A percentile compares a stretch with the other conserved stretches of the same genome.
Evolutionary conservation across 30 jellyfish, hydroid and myxozoan species (phyloP).

Genomic region (Rhopilema esculentum): DNA sequence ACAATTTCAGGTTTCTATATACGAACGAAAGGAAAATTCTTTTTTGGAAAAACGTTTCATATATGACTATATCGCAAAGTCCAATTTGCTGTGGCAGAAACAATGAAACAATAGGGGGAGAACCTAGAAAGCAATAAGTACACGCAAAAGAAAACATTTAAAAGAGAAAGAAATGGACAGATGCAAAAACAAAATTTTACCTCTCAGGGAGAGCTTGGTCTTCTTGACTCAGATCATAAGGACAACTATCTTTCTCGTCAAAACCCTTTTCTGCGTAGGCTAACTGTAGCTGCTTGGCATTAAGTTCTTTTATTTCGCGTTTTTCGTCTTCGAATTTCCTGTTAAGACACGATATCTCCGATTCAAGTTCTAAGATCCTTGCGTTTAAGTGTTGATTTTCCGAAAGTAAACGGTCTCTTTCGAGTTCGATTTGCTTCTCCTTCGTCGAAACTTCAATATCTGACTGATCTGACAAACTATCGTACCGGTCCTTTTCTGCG

Average conservation of each 20-base stretch:
- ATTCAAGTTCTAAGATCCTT: conserved; percentile 50
- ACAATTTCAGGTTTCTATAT: too few relatives aligned
- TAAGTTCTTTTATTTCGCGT: background rate
- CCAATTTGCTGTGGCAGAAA: too few relatives aligned
- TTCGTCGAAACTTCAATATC: conserved; percentile 31
- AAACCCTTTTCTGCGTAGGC: background rate
- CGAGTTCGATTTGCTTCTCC: conserved; percentile 27
- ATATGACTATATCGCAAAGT: too few relatives aligned
- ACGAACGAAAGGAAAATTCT: too few relatives aligned
- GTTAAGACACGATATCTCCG: conserved; percentile 54
- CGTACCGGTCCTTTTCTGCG: conserved; percentile 71
- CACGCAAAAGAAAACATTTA: background rate
- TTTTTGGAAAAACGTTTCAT: too few relatives aligned
- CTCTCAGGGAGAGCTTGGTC: background rate
- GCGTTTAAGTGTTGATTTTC: conserved; percentile 50
- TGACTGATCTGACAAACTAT: conserved; percentile 62
- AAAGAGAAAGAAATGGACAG: background rate
- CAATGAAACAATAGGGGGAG: too few relatives aligned
- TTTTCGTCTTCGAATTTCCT: conserved; percentile 41
- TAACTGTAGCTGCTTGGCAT: background rate
- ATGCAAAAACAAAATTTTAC: background rate
- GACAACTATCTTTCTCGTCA: conserved; percentile 36
- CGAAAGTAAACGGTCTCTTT: conserved; percentile 17
- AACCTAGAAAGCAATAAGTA: background rate
- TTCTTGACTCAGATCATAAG: background rate